Conservation (phyloP, 2,113 vertebrate genomes). For the Protobothrops mucrosquamatus region DNA sequence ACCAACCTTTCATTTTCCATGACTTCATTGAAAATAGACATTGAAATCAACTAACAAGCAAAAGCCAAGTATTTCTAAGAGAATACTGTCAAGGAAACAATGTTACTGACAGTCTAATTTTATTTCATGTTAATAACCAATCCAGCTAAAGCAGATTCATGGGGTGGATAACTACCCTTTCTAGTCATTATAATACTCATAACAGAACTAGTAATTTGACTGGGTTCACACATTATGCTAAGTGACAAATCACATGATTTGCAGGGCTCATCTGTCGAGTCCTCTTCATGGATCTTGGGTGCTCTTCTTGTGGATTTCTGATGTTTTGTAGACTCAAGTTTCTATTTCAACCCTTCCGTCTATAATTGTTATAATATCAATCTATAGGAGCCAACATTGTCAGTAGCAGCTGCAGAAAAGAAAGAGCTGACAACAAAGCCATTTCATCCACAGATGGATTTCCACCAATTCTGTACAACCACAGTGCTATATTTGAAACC, state of each 20-base stretch:
- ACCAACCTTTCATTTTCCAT: background rate
- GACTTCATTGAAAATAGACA: background rate
- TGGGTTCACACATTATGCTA: background rate
- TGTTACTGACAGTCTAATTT: background rate
- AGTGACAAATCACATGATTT: background rate
- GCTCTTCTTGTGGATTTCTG: background rate
- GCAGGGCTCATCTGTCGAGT: background rate
- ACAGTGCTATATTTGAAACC: slow-evolving; percentile 64
- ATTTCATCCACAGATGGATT: background rate
- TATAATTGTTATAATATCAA: background rate
- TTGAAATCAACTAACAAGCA: background rate
- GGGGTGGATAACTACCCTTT: background rate
- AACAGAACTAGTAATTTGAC: background rate
- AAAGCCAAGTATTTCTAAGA: background rate
- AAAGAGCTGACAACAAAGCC: slow-evolving; percentile 8
- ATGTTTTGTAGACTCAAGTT: background rate
- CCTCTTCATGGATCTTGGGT: background rate
- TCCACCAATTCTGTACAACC: slow-evolving; percentile 38
- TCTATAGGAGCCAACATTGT: slow-evolving; percentile 11
- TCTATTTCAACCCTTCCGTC: background rate
- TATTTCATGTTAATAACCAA: background rate
- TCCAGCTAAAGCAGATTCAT: background rate
- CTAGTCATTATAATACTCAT: background rate
- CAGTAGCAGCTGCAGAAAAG: slow-evolving; percentile 8
- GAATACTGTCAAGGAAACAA: background rate